These are phyloP conservation scores for Burhinus bistriatus DNA, from an alignment of 2,113 vertebrate genomes.

Conservation along the genomic window DNA sequence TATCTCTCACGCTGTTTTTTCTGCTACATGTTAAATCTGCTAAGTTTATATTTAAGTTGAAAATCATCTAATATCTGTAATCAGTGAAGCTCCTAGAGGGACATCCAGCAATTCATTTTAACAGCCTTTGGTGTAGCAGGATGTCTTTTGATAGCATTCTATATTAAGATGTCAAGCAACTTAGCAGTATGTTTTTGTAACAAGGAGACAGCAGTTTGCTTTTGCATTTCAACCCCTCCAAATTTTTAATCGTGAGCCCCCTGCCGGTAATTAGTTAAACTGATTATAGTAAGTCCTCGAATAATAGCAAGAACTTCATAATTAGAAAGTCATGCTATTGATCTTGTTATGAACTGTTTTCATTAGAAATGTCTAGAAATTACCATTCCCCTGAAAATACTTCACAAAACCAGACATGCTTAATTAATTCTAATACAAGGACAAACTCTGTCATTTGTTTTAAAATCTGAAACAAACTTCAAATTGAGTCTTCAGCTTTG, in stretches of 20 bases:
- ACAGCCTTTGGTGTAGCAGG: neutral
- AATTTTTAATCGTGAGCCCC: conserved; percentile 17
- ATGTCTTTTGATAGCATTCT: neutral
- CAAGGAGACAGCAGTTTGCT: neutral
- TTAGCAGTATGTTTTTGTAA: neutral
- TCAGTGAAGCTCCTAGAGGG: neutral
- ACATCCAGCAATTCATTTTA: conserved; percentile 5
- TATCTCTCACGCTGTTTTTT: neutral
- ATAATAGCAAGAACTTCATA: neutral
- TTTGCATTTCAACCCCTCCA: neutral
- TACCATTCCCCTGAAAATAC: conserved; percentile 7
- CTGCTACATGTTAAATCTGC: neutral
- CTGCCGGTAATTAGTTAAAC: conserved; percentile 6
- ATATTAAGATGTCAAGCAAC: neutral
- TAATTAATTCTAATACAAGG: conserved; percentile 49
- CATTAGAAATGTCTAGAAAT: conserved; percentile 5
- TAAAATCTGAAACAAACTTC: conserved; percentile 2
- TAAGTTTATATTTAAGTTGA: conserved; percentile 7
- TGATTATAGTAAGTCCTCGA: neutral
- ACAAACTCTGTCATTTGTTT: conserved; percentile 29
- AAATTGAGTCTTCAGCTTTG: neutral
- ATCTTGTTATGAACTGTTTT: conserved; percentile 30
- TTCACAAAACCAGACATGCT: neutral
- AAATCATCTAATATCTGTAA: conserved; percentile 14
- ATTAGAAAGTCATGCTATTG: conserved; percentile 35